Evolutionary conservation across 2,888 invertebrate species (phyloP).

Genomic region (Ernsta delagoae): DNA sequence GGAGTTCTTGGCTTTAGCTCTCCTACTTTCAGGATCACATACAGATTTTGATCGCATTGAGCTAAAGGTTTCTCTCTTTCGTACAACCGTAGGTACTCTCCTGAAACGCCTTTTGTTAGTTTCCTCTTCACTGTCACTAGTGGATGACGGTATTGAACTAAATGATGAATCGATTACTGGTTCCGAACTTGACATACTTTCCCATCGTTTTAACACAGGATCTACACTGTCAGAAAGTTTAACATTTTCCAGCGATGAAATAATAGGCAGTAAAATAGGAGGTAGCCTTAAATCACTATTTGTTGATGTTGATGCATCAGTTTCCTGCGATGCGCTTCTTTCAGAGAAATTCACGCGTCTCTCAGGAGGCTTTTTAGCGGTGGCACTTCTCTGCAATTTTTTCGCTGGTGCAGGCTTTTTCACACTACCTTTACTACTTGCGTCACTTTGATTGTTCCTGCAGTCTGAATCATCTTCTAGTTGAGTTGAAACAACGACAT

Average conservation of each 20-base stretch:
- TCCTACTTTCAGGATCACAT: conserved; percentile 76
- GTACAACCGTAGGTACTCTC: conserved; percentile 70
- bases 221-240: conserved; percentile 70
- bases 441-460: conserved; percentile 60
- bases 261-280: conserved; percentile 89
- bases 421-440: conserved; percentile 50
- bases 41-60: conserved; percentile 78
- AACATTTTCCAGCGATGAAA: conserved; percentile 86
- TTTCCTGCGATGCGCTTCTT: conserved; percentile 85
- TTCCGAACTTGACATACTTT: conserved; percentile 89
- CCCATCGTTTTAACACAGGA: conserved; percentile 80
- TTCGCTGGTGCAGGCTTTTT: conserved; percentile 52
- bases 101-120: conserved; percentile 66
- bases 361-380: conserved; percentile 73
- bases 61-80: conserved; percentile 71
- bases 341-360: conserved; percentile 82
- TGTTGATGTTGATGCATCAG: conserved; percentile 85
- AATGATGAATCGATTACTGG: conserved; percentile 89
- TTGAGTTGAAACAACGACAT: conserved; percentile 62
- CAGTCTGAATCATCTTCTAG: conserved; percentile 64
- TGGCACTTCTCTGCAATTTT: conserved; percentile 76
- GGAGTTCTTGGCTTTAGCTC: conserved; percentile 61
- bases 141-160: conserved; percentile 83
- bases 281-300: conserved; percentile 87
- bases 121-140: conserved; percentile 79